phyloP scores from a whole-genome alignment of 2,888 invertebrate genomes.

The Mantis religiosa region DNA sequence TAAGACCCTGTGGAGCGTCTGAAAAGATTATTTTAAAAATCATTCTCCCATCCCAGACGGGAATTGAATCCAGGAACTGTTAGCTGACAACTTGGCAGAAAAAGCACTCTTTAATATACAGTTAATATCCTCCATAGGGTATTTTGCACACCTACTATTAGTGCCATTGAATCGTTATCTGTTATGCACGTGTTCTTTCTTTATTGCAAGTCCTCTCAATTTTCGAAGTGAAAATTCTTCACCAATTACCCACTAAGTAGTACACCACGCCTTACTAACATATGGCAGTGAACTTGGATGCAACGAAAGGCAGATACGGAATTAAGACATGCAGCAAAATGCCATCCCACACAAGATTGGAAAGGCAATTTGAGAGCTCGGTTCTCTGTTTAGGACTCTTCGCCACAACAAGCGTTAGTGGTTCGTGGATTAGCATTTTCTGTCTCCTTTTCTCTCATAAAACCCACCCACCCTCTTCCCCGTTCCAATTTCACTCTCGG shows the following conservation, averaged over 20 bases:
- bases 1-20: too few species aligned
- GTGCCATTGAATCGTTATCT: too few species aligned
- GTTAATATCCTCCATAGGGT: too few species aligned
- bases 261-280: neutral
- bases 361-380: neutral
- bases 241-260: neutral
- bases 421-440: neutral
- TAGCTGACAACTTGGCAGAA: too few species aligned
- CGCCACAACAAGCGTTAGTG: neutral
- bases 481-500: neutral
- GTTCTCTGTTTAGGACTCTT: neutral
- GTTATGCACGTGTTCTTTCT: too few species aligned
- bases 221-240: too few species aligned
- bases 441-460: neutral
- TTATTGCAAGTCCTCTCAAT: too few species aligned
- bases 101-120: too few species aligned
- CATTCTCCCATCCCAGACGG: too few species aligned
- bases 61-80: too few species aligned
- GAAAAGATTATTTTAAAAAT: too few species aligned
- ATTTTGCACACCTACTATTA: too few species aligned
- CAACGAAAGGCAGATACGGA: neutral
- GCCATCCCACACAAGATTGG: neutral
- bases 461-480: neutral
- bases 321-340: neutral
- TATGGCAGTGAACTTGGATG: neutral